phyloP scores from a whole-genome alignment of 2,888 invertebrate genomes.

The Bombylius discolor region DNA sequence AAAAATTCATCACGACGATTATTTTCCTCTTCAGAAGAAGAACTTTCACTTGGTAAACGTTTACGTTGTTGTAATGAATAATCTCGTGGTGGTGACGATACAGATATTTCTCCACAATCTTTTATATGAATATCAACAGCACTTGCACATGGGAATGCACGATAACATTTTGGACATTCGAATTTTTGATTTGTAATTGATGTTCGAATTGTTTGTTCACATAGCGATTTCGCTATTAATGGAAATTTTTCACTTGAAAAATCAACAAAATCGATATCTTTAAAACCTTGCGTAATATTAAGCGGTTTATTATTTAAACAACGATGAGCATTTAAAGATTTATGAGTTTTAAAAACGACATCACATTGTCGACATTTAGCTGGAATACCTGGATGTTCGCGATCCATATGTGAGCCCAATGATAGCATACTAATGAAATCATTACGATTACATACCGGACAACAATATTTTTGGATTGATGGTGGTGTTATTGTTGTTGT shows the following conservation, averaged over 20 bases:
- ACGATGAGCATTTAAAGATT: constrained; percentile 56
- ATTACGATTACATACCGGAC: constrained; percentile 49
- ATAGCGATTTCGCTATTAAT: constrained; percentile 58
- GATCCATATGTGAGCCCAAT: constrained; percentile 52
- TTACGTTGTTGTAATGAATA: constrained; percentile 16
- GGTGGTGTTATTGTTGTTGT: neutral
- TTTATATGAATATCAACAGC: constrained; percentile 55
- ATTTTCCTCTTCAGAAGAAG: constrained; percentile 38
- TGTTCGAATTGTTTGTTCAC: constrained; percentile 51
- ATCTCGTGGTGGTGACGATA: constrained; percentile 10
- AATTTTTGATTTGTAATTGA: constrained; percentile 46
- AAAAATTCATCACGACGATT: constrained; percentile 66
- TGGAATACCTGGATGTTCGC: constrained; percentile 50
- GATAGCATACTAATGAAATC: constrained; percentile 46
- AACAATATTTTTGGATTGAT: constrained; percentile 32
- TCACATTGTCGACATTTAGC: constrained; percentile 62
- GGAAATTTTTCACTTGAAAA: constrained; percentile 70
- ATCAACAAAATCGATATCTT: constrained; percentile 63
- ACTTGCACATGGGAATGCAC: constrained; percentile 57
- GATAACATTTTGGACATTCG: constrained; percentile 54
- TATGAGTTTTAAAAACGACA: constrained; percentile 58
- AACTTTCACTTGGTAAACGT: constrained; percentile 19
- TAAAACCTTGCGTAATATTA: constrained; percentile 42
- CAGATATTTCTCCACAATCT: constrained; percentile 31
- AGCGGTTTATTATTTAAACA: constrained; percentile 43